A percentile compares a stretch with the other conserved stretches of the same genome.
Evolutionary conservation across 2,888 invertebrate genomes (phyloP).

Genomic region (Conchocele bisecta): DNA sequence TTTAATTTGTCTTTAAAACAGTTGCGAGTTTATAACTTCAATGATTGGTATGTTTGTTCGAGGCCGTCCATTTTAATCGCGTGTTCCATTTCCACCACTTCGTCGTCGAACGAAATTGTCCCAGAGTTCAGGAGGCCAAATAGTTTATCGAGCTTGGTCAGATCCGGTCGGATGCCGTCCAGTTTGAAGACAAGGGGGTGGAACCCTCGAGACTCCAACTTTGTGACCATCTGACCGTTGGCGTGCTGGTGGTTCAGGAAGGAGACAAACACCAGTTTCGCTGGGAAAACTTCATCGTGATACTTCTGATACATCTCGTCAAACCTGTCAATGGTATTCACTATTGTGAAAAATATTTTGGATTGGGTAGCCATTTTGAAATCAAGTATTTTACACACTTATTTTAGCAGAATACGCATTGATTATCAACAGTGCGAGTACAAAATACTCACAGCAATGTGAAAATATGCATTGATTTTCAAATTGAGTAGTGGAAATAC

Average conservation of each 20-base stretch:
- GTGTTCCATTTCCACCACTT: conserved; percentile 61
- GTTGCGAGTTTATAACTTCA: background rate
- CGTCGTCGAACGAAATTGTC: conserved; percentile 69
- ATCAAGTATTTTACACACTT: too few species aligned
- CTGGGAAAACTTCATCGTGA: conserved; percentile 79
- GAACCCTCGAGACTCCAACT: conserved; percentile 64
- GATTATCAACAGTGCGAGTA: too few species aligned
- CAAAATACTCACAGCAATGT: too few species aligned
- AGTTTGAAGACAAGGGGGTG: conserved; percentile 78
- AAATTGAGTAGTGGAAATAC: too few species aligned
- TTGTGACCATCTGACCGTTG: conserved; percentile 77
- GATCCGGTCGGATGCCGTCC: conserved; percentile 77
- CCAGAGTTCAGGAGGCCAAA: conserved; percentile 79
- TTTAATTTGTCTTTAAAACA: too few species aligned
- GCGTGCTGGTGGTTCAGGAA: conserved; percentile 79
- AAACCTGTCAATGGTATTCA: too few species aligned
- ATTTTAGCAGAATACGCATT: too few species aligned
- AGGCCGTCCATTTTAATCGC: conserved; percentile 62
- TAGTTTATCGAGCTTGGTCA: conserved; percentile 81
- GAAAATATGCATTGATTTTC: too few species aligned
- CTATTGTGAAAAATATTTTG: too few species aligned
- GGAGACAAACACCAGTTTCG: conserved; percentile 81
- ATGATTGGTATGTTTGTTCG: conserved; percentile 36
- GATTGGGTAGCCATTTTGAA: too few species aligned
- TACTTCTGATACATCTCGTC: conserved; percentile 78